A percentile compares a stretch with the other conserved stretches of the same genome.
Evolutionary conservation across 1,140 invertebrate genomes (phyloP).

Genomic region (Scaptomyza hsui): DNA sequence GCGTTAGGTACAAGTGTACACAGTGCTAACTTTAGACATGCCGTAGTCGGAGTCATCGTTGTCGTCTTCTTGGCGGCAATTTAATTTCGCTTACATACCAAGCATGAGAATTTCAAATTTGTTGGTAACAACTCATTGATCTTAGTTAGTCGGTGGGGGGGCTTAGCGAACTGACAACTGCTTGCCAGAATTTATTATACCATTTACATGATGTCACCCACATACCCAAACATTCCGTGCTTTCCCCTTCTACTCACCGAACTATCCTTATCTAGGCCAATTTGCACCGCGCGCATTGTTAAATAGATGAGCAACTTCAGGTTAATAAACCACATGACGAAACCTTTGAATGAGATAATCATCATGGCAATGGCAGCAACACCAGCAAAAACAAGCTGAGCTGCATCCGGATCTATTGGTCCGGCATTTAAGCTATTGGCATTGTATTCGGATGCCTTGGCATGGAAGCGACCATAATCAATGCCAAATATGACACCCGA

Average conservation of each 20-base stretch:
- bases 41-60: slow-evolving; percentile 20
- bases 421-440: slow-evolving; percentile 50
- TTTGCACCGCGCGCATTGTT: slow-evolving; percentile 47
- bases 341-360: slow-evolving; percentile 81
- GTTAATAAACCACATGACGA: slow-evolving; percentile 77
- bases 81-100: slow-evolving; percentile 24
- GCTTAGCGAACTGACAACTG: slow-evolving; percentile 18
- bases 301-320: slow-evolving; percentile 61
- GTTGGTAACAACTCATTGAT: slow-evolving; percentile 47
- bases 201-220: slow-evolving; percentile 54
- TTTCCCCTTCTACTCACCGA: slow-evolving; percentile 72
- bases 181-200: slow-evolving; percentile 33
- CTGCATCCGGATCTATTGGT: slow-evolving; percentile 36
- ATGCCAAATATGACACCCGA: slow-evolving; percentile 78
- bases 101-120: slow-evolving; percentile 5
- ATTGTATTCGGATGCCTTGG: slow-evolving; percentile 42
- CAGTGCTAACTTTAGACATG: slow-evolving; percentile 49
- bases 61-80: slow-evolving; percentile 10
- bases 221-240: too few relatives aligned
- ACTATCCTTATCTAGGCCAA: slow-evolving; percentile 65
- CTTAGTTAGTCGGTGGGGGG: slow-evolving; percentile 19
- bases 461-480: slow-evolving; percentile 65
- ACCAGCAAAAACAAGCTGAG: slow-evolving; percentile 57
- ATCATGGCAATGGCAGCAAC: slow-evolving; percentile 75
- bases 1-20: slow-evolving; percentile 5